Evolutionary conservation across 2,797 vertebrate genomes (phyloP), one percentile per base, ranked within the genome.

Genomic region (Squalus acanthias): DNA sequence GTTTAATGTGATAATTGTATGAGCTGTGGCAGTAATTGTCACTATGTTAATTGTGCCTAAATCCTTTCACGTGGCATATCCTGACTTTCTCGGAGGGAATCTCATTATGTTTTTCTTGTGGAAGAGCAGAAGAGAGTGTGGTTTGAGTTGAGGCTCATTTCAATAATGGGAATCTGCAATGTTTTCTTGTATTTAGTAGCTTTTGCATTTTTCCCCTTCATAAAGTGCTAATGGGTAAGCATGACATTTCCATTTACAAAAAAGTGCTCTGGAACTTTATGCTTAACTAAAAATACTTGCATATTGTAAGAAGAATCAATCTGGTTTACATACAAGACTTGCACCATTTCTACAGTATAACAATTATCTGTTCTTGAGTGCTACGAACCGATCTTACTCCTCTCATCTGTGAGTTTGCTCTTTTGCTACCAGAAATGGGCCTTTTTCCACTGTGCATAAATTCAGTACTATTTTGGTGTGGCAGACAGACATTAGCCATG

Each of bases 1-100:
- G 94, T 95, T 57, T 95, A 95, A 76, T 95, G 94, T 95, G 94
- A 95, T 95, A 95, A 95, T 95, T 95, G 94, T 95, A 76, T n/a
- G 94, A 95, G 70, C 70, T 74, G 70, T 95, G 94, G 70, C 69
- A 95, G 94, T 95, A 95, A 95, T 95, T 95, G 94, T 95, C 94
- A 95, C 69, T 76, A 74, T 95, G 94, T 74, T 95, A 95, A 95
- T 95, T 95, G 70, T 95, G n/a, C n/a, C 70, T 74, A 95, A 95
- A 72, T 76, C 94, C 29, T 74, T 74, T 95, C 70, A 76, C 94
- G 29, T 95, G 94, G 50, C 53, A 57, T 60, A 57, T 74, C 26
- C 94, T 60, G 69, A 74, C 26, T 74, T 95, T 95, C 69, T 50
- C 46, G 93, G 69, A 95, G 67, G 88, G 93, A 72, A 95, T 72